Conservation (phyloP, 2,888 invertebrate species). For the Mycalesis mineus region DNA sequence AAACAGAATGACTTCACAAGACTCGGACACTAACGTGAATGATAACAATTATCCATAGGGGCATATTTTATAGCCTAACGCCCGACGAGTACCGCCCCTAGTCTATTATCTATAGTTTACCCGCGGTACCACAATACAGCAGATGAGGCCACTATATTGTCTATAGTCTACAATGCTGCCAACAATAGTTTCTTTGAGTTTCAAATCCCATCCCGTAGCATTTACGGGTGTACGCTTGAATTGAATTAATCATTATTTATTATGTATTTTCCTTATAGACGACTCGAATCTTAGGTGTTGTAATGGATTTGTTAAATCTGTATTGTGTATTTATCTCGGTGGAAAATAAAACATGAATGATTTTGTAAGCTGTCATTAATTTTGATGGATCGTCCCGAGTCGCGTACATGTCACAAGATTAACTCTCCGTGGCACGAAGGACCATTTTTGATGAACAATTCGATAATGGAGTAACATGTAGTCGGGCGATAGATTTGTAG, state of each 20-base stretch:
- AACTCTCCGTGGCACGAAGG: slow-evolving; percentile 26
- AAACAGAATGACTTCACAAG: too few species aligned
- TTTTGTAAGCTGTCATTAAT: slow-evolving; percentile 28
- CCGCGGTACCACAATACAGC: too few species aligned
- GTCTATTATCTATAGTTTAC: too few species aligned
- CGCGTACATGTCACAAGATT: slow-evolving; percentile 22
- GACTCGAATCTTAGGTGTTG: slow-evolving; percentile 6
- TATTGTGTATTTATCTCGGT: slow-evolving; percentile 7
- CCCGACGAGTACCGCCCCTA: too few species aligned
- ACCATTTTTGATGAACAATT: slow-evolving; percentile 26
- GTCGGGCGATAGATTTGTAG: slow-evolving; percentile 27
- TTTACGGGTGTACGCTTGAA: background rate
- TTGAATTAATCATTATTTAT: slow-evolving; percentile 3
- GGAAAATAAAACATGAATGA: slow-evolving; percentile 17
- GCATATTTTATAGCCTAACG: too few species aligned
- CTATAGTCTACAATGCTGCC: too few species aligned
- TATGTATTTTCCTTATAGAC: background rate
- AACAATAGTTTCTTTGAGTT: slow-evolving; percentile 1
- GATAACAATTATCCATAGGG: too few species aligned
- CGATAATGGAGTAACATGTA: slow-evolving; percentile 20
- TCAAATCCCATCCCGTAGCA: background rate
- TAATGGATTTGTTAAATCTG: slow-evolving; percentile 14
- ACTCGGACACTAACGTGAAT: too few species aligned
- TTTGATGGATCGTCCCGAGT: slow-evolving; percentile 25
- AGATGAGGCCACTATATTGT: too few species aligned